Percentiles rank a stretch among this genome's conserved stretches.
Evolutionary conservation across 37 sponge, comb jelly and placozoan species (phyloP).

Genomic region (Amphimedon queenslandica): DNA sequence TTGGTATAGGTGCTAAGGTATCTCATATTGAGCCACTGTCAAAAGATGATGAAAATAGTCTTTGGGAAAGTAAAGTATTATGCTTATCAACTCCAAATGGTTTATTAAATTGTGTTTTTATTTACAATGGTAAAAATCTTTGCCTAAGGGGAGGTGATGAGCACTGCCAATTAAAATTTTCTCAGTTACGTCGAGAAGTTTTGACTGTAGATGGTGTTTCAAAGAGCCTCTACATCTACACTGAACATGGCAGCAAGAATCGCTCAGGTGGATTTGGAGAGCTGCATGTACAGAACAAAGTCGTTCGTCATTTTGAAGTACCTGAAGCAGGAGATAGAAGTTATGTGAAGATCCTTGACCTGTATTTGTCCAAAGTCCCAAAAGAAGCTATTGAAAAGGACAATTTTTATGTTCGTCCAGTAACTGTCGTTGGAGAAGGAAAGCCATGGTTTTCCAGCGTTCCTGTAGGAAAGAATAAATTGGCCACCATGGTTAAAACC

Average conservation of each 20-base stretch:
- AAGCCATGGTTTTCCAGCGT: conserved; percentile 9
- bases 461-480: conserved; percentile 17
- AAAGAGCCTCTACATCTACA: background rate
- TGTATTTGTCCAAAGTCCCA: background rate
- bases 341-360: background rate
- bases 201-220: conserved; percentile 1
- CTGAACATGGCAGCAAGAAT: conserved; percentile 31
- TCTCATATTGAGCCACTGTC: conserved; percentile 5
- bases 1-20: conserved; percentile 4
- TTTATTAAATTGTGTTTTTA: conserved; percentile 21
- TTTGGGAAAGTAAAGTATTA: conserved; percentile 36
- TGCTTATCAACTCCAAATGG: conserved; percentile 14
- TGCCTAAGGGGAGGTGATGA: conserved; percentile 41
- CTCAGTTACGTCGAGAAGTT: conserved; percentile 18
- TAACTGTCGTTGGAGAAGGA: background rate
- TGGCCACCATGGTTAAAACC: background rate
- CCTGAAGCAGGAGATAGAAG: background rate
- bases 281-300: conserved; percentile 9
- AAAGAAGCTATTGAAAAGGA: background rate
- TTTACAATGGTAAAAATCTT: conserved; percentile 38
- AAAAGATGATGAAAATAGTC: conserved; percentile 14
- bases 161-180: conserved; percentile 18
- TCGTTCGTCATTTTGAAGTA: conserved; percentile 10
- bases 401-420: background rate
- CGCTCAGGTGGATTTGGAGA: conserved; percentile 7